Conservation (phyloP, 2,888 invertebrate genomes). For the Pardosa pseudoannulata region DNA sequence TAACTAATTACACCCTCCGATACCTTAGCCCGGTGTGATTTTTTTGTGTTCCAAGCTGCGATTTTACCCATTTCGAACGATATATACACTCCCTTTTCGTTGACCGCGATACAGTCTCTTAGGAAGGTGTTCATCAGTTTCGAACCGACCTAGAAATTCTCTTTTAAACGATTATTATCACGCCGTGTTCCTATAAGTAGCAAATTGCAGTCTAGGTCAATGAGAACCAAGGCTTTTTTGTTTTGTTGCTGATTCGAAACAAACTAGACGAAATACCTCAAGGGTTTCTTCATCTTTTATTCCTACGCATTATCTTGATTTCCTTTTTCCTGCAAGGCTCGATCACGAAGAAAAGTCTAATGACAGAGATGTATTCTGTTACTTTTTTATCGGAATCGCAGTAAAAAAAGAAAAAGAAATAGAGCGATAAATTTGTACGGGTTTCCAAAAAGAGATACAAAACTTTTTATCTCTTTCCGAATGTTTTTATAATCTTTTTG, state of each 20-base stretch:
- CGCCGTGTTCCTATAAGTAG: not conserved
- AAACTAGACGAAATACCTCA: not conserved
- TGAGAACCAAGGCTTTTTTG: not conserved
- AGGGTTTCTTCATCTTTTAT: not conserved
- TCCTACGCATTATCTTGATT: not conserved
- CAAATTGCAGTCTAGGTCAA: slow-evolving; percentile 2
- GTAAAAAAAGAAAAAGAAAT: not conserved
- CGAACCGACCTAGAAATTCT: slow-evolving; percentile 7
- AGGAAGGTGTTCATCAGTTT: not conserved
- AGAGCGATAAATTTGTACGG: not conserved
- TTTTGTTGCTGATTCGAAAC: not conserved
- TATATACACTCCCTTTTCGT: not conserved
- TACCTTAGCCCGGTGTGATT: not conserved
- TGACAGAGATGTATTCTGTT: not conserved
- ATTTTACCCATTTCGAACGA: not conserved
- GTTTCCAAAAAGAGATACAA: too few species aligned
- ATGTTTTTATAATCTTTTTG: too few species aligned
- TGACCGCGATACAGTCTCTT: not conserved
- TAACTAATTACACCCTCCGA: not conserved
- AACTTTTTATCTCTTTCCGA: too few species aligned
- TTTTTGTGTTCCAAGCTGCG: not conserved
- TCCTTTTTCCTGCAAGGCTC: not conserved
- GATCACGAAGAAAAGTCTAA: not conserved
- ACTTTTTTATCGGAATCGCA: not conserved
- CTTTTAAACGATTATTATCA: not conserved